Evolutionary conservation across 1,140 invertebrate genomes (phyloP).

Genomic region (Fragariocoptes setiger): DNA sequence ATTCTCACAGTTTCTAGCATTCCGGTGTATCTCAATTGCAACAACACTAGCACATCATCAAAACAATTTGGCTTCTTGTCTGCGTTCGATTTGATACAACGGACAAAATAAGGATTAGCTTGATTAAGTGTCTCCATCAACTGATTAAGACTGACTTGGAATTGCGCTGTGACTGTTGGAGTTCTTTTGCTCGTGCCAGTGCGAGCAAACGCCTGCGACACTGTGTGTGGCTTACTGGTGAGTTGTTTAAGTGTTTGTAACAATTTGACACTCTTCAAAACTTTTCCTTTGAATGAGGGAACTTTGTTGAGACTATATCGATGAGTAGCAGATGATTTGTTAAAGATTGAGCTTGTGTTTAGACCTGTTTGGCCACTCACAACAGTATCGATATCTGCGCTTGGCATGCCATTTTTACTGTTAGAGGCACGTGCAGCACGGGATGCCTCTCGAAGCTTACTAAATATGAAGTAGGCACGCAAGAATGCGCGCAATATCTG

Average conservation of each 20-base stretch:
- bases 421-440: not conserved
- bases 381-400: not conserved
- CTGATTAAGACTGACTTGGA: constrained; percentile 58
- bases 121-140: constrained; percentile 76
- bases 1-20: constrained; percentile 89
- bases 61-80: constrained; percentile 46
- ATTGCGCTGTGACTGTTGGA: constrained; percentile 67
- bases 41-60: constrained; percentile 70
- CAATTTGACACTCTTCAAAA: constrained; percentile 31
- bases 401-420: not conserved
- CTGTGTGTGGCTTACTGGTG: constrained; percentile 19
- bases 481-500: constrained; percentile 64
- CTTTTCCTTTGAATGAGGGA: not conserved
- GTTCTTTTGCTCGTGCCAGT: constrained; percentile 11
- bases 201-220: constrained; percentile 1
- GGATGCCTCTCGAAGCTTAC: constrained; percentile 20
- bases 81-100: constrained; percentile 43
- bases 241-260: constrained; percentile 59
- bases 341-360: not conserved
- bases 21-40: constrained; percentile 57
- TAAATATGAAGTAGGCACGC: constrained; percentile 64
- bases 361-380: not conserved
- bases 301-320: no score
- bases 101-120: constrained; percentile 81
- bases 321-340: not conserved